These are phyloP conservation scores for Molossus molossus DNA, from an alignment of 2,797 vertebrate genomes.

Conservation along the genomic window DNA sequence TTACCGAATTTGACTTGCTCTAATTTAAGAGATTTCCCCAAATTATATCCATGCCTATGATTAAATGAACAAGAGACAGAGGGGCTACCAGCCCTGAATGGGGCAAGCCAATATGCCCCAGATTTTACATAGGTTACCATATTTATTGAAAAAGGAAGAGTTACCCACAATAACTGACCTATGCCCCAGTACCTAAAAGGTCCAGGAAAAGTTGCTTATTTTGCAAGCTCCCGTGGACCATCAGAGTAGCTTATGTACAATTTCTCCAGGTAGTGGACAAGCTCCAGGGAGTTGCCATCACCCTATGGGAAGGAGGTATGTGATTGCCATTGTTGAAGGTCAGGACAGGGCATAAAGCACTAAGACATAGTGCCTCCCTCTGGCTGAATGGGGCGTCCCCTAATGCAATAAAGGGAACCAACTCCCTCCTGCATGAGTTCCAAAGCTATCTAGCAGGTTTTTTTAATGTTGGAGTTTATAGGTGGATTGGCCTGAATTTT, in stretches of 20 bases:
- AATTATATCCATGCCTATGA: not conserved
- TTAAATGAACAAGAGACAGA: not conserved
- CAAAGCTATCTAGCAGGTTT: not conserved
- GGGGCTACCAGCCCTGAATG: not conserved
- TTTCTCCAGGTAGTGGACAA: not conserved
- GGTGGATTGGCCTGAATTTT: not conserved
- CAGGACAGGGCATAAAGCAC: not conserved
- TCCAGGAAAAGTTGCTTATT: not conserved
- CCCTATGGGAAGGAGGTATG: not conserved
- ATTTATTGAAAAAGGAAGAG: not conserved
- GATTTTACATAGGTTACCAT: constrained; percentile 4
- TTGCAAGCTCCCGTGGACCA: not conserved
- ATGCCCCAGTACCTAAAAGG: not conserved
- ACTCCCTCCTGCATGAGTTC: not conserved
- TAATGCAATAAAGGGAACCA: constrained; percentile 1
- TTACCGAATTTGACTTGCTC: not conserved
- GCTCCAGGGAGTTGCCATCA: not conserved
- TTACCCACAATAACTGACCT: not conserved
- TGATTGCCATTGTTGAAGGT: not conserved
- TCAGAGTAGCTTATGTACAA: not conserved
- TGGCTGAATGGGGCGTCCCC: not conserved
- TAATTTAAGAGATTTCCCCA: constrained; percentile 5
- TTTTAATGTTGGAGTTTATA: not conserved
- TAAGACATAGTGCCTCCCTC: not conserved
- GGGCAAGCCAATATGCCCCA: not conserved